These are phyloP conservation scores for Alligator sinensis DNA, from an alignment of 2,113 vertebrate genomes.

Conservation along the genomic window DNA sequence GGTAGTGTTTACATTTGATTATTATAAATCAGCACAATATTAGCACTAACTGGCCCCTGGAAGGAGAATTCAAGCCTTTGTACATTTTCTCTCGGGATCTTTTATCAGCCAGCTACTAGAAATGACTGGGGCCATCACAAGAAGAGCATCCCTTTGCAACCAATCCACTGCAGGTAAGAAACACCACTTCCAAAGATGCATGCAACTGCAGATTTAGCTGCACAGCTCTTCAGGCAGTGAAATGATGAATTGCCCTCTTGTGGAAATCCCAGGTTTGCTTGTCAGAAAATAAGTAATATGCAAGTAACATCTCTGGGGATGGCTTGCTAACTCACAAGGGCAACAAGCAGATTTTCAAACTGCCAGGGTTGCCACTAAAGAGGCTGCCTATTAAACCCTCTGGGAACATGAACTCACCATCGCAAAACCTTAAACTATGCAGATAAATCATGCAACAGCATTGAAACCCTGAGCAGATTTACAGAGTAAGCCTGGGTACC, in stretches of 20 bases:
- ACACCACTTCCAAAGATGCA: too few relatives aligned
- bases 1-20: background rate
- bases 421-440: rapidly evolving
- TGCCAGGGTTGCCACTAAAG: rapidly evolving
- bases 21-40: too few relatives aligned
- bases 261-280: background rate
- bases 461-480: background rate
- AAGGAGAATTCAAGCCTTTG: background rate
- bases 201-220: background rate
- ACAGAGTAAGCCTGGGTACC: too few relatives aligned
- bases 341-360: background rate
- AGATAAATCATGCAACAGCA: background rate
- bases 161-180: background rate
- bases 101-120: background rate
- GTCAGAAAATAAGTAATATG: background rate
- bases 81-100: background rate
- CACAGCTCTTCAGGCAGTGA: background rate
- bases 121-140: background rate
- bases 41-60: too few relatives aligned
- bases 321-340: background rate
- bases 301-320: background rate
- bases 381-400: background rate
- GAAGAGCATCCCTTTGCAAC: background rate
- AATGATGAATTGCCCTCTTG: background rate
- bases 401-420: background rate